Evolutionary conservation across 2,888 invertebrate genomes (phyloP), one percentile per base, ranked within the genome.

Genomic region (Eupithecia vulgata): DNA sequence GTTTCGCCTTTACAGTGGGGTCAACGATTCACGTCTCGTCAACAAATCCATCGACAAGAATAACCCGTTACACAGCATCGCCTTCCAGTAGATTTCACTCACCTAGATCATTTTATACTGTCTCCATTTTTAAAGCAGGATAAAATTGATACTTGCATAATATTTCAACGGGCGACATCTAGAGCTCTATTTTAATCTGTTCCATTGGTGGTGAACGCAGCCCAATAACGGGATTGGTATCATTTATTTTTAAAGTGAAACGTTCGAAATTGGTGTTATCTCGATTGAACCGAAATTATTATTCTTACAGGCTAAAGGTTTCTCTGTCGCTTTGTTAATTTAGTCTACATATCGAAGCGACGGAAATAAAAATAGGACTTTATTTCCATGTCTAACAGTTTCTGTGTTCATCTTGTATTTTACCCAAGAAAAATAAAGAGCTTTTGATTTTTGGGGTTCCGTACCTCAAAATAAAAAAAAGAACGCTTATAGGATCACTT

Each of bases 1-100:
- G 86, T 87, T 90, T 91, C 86, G 90, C 90, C 88, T 89, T 87
- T 83, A 83, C 83, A 82, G 82, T 79, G 93, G 91, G 94, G 93
- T 93, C 94, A 93, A 93, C 91, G 93, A 84, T 90, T 92, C 91
- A 88, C 89, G 86, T 81, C 87, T 88, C 93, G 92, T 93, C 92
- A 92, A 94, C 93, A 93, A 93, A 93, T 91, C 92, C 90, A 88
- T 91, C 88, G 93, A 88, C 93, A 87, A 94, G 93, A 94, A 94
- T 94, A 94, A 93, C 93, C 92, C 92, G 94, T 93, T 93, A 91
- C 91, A 87, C 90, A 88, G 90, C 92, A 90, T 87, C 89, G 87
- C 84, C 89, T 89, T 90, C 91, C 90, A 92, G 88, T 84, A 88
- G 89, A 86, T 91, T 91, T 91, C 91, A 89, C 91, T 87, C 88